Base-by-base conservation (phyloP, 2,797 vertebrate genomes). In the Enteromius paludinosus region DNA sequence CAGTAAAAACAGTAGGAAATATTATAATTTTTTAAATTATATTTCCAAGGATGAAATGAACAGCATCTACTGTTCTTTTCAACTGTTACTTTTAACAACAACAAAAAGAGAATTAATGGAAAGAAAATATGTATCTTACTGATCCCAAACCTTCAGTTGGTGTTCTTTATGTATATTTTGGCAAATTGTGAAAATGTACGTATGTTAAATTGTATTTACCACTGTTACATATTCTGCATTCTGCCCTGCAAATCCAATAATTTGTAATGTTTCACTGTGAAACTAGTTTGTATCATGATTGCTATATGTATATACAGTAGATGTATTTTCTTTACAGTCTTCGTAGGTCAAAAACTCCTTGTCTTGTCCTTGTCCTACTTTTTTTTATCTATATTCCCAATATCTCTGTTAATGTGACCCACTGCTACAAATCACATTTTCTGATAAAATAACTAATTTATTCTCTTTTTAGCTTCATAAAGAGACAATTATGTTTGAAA, bases 321-420 rank as follows among this genome's bases (percentile, higher is more conserved):
- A 18, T 45, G 35, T 62, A 18, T 76, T 62, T 70, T 64, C 18
- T n/a, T 47, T 38, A 18, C 15, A 20, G 38, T 80, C 41, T 62
- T 72, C 25, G 23, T 20, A 35, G 54, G 54, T 72, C 28, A 52
- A 54, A 18, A 52, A 64, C 11, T 38, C 12, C 2, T 43, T 59
- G 52, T 59, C 38, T 70, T 79, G 25, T 61, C 66, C 52, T 45
- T 30, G 7, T 62, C 14, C 33, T 45, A 35, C 52, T 76, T 84
- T 65, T 84, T 65, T 79, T 85, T 72, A 72, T 85, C 84, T 81
- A 14, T 65, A 41, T 66, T 64, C 73, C 17, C 68, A 66, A 56
- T 59, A 65, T 81, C 45, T 82, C 25, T 45, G 33, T 72, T 84
- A 85, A 79, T 79, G 43, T 56, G 78, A 85, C 49, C 41, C 35